These are phyloP conservation scores for Enteromius unitaeniatus DNA, from an alignment of 2,797 vertebrate species.

Conservation along the genomic window DNA sequence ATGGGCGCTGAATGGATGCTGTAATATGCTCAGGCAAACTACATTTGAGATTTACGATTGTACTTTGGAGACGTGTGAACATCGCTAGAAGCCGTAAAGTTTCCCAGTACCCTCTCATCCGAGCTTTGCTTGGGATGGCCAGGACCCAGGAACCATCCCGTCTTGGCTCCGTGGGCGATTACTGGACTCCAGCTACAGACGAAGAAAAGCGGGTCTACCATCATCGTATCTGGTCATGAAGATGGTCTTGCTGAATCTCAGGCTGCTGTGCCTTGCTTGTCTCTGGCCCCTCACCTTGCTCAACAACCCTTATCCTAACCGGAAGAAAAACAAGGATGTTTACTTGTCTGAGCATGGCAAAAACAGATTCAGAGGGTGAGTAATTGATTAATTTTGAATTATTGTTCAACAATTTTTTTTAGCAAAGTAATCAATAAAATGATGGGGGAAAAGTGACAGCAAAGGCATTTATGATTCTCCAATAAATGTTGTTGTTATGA, in stretches of 20 bases:
- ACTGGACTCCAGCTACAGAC: slow-evolving; percentile 11
- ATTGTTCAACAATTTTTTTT: background rate
- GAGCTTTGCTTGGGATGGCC: slow-evolving; percentile 27
- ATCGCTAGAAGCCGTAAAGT: background rate
- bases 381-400: background rate
- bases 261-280: slow-evolving; percentile 75
- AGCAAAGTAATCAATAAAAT: background rate
- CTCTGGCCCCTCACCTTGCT: slow-evolving; percentile 73
- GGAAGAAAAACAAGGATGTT: slow-evolving; percentile 78
- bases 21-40: background rate
- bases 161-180: background rate
- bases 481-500: background rate
- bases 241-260: slow-evolving; percentile 76
- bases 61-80: background rate
- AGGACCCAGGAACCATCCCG: background rate
- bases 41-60: background rate
- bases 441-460: background rate
- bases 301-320: slow-evolving; percentile 70
- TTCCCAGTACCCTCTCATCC: background rate
- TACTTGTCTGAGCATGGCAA: slow-evolving; percentile 77
- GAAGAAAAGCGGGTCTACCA: background rate
- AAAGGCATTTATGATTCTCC: background rate
- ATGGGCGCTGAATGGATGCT: background rate
- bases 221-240: slow-evolving; percentile 66
- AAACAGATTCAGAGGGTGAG: slow-evolving; percentile 80